phyloP scores from a whole-genome alignment of 1,140 invertebrate genomes.

The Pemphigus obesinymphae region DNA sequence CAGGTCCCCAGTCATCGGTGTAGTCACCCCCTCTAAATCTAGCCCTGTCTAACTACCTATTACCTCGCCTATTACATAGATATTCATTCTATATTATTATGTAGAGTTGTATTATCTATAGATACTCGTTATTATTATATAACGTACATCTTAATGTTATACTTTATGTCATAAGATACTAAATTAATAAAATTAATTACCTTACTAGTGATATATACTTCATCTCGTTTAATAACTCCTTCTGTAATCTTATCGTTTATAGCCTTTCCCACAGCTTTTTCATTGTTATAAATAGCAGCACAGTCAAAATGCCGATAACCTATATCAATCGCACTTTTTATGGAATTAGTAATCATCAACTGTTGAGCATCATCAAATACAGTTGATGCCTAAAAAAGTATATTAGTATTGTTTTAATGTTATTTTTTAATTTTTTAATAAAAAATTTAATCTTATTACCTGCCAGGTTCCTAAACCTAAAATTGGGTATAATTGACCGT shows the following conservation, averaged over 20 bases:
- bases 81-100: too few relatives aligned
- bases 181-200: too few relatives aligned
- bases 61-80: too few relatives aligned
- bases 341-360: conserved; percentile 43
- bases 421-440: background rate
- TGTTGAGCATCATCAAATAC: background rate
- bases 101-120: too few relatives aligned
- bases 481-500: conserved; percentile 62
- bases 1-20: too few relatives aligned
- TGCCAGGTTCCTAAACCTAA: conserved; percentile 77
- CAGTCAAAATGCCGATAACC: conserved; percentile 70
- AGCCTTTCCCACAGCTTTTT: conserved; percentile 73
- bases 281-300: conserved; percentile 67
- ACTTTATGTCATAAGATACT: too few relatives aligned
- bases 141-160: too few relatives aligned
- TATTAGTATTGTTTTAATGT: background rate
- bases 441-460: conserved; percentile 51
- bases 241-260: conserved; percentile 67
- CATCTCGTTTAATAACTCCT: conserved; percentile 64
- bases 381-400: background rate
- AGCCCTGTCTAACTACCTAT: too few relatives aligned
- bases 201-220: conserved; percentile 67
- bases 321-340: conserved; percentile 62
- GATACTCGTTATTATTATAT: too few relatives aligned
- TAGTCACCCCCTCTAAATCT: too few relatives aligned